These are phyloP conservation scores for Silurus aristotelis DNA, from an alignment of 2,797 vertebrate genomes.

Conservation along the genomic window DNA sequence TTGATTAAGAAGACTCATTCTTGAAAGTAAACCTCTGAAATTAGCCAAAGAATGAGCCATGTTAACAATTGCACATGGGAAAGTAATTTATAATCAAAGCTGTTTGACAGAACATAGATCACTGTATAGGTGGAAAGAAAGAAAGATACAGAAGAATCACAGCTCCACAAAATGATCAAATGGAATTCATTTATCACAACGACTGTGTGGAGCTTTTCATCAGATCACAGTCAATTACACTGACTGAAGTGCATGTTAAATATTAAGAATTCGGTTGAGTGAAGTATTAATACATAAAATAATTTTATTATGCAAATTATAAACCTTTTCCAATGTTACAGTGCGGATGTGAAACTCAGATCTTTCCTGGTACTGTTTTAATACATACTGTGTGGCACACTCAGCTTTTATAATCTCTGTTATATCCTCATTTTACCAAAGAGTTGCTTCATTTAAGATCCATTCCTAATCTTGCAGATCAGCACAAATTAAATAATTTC, in stretches of 20 bases:
- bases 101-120: conserved; percentile 56
- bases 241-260: conserved; percentile 35
- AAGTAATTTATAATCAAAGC: conserved; percentile 57
- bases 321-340: background rate
- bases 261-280: conserved; percentile 43
- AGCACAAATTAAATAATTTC: conserved; percentile 59
- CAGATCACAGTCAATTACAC: conserved; percentile 53
- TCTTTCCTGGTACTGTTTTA: background rate
- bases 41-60: conserved; percentile 86
- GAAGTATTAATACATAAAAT: conserved; percentile 12
- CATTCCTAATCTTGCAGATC: conserved; percentile 62
- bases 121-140: conserved; percentile 56
- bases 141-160: conserved; percentile 52
- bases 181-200: conserved; percentile 54
- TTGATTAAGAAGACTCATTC: conserved; percentile 92
- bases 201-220: conserved; percentile 48
- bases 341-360: background rate
- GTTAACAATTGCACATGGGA: conserved; percentile 71
- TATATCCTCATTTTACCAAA: conserved; percentile 29
- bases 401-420: conserved; percentile 44
- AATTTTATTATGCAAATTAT: background rate
- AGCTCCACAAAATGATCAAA: conserved; percentile 52
- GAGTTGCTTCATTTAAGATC: conserved; percentile 33
- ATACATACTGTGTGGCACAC: conserved; percentile 10
- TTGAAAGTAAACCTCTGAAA: conserved; percentile 91